A percentile compares a stretch with the other conserved stretches of the same genome.
These are phyloP conservation scores for Latheticus oryzae DNA, from an alignment of 2,888 invertebrate genomes.

Conservation along the genomic window DNA sequence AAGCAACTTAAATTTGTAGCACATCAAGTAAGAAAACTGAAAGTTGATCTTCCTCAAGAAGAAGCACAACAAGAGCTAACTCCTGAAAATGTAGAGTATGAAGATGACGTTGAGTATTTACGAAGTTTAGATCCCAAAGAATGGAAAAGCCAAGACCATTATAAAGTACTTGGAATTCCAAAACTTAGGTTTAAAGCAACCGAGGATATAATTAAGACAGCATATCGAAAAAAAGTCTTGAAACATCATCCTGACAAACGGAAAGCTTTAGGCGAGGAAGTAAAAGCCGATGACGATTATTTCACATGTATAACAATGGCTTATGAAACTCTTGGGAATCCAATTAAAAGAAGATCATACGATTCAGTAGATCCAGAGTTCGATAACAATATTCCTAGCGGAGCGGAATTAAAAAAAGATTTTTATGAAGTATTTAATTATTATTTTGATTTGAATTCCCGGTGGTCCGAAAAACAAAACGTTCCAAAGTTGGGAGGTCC, in stretches of 20 bases:
- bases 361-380: slow-evolving; percentile 97
- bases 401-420: slow-evolving; percentile 80
- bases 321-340: slow-evolving; percentile 89
- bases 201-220: slow-evolving; percentile 93
- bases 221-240: slow-evolving; percentile 90
- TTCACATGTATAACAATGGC: slow-evolving; percentile 99
- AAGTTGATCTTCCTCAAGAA: slow-evolving; percentile 53
- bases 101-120: slow-evolving; percentile 85
- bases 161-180: slow-evolving; percentile 92
- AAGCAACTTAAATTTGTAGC: slow-evolving; percentile 57
- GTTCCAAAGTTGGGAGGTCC: slow-evolving; percentile 85
- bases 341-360: slow-evolving; percentile 86
- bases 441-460: slow-evolving; percentile 81
- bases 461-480: slow-evolving; percentile 91
- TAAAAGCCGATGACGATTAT: slow-evolving; percentile 93
- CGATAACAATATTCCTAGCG: slow-evolving; percentile 86
- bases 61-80: slow-evolving; percentile 58
- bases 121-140: slow-evolving; percentile 93
- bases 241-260: slow-evolving; percentile 99
- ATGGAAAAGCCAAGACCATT: slow-evolving; percentile 99
- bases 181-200: slow-evolving; percentile 86
- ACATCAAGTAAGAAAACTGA: slow-evolving; percentile 58
- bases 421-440: slow-evolving; percentile 78
- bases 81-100: slow-evolving; percentile 66
- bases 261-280: slow-evolving; percentile 88